These are phyloP conservation scores for Dermatophagoides farinae DNA, from an alignment of 1,140 invertebrate genomes.

Conservation along the genomic window DNA sequence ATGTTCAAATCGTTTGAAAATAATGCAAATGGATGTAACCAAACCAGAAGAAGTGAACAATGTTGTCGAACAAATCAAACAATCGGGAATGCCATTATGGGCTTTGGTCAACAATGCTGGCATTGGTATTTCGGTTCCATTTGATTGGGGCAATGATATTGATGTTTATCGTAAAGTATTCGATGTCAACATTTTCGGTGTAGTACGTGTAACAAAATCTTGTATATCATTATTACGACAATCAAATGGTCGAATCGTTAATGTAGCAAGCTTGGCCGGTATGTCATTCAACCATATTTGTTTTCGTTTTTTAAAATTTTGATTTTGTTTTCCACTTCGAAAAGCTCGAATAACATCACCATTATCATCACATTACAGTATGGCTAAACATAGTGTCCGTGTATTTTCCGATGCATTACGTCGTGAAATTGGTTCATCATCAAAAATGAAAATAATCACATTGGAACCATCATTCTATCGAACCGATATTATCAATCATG, in stretches of 20 bases:
- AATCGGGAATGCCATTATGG: slow-evolving; percentile 40
- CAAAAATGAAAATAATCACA: slow-evolving; percentile 28
- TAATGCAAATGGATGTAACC: slow-evolving; percentile 29
- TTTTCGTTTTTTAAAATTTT: background rate
- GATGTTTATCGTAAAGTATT: slow-evolving; percentile 21
- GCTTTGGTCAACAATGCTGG: slow-evolving; percentile 70
- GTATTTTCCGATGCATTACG: slow-evolving; percentile 32
- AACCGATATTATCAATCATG: slow-evolving; percentile 3
- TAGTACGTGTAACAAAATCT: slow-evolving; percentile 31
- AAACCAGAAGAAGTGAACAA: slow-evolving; percentile 17
- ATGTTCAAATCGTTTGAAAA: slow-evolving; percentile 17
- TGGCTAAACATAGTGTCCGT: slow-evolving; percentile 32
- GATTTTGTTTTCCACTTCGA: slow-evolving; percentile 18
- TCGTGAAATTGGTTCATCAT: slow-evolving; percentile 33
- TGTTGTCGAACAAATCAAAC: slow-evolving; percentile 1
- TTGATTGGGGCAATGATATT: slow-evolving; percentile 29
- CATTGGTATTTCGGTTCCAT: slow-evolving; percentile 27
- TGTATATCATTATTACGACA: slow-evolving; percentile 51
- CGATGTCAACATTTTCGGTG: slow-evolving; percentile 46
- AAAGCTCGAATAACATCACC: slow-evolving; percentile 17
- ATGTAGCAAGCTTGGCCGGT: slow-evolving; percentile 30
- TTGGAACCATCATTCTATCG: slow-evolving; percentile 26
- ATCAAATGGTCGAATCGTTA: slow-evolving; percentile 32
- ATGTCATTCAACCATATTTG: background rate
- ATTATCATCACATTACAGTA: slow-evolving; percentile 28